Evolutionary conservation across 2,797 vertebrate genomes (phyloP), one percentile per base, ranked within the genome.

Genomic region (Sebastes nivosus): DNA sequence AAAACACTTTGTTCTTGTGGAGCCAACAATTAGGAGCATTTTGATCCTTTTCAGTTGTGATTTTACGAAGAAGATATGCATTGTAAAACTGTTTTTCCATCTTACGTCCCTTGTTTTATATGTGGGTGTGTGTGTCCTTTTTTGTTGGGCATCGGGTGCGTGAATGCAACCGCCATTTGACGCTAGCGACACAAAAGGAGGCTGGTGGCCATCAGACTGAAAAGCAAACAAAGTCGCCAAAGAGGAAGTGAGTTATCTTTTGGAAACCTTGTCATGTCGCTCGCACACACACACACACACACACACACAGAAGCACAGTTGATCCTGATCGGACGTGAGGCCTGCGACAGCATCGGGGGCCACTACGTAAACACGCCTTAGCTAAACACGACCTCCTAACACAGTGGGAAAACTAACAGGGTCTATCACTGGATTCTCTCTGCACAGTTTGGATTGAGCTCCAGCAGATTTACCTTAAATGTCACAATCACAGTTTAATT

Each of bases 131-230:
- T 38, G 20, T 60, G 7, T 42, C 8, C 18, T 22, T 63, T 79
- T 80, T 60, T 20, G 3, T 22, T 32, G 30, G 55, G 32, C 34
- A 59, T 32, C 1, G 59, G 7, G 54, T 77, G 85, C 29, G 20
- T 89, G 66, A 80, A 83, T 73, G 22, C 67, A 58, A 70, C 66
- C 32, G 65, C 77, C 68, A 42, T 90, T 85, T 66, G 84, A 85
- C 72, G 29, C 70, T 77, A 66, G 75, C 54, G 67, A 91, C 88
- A 93, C 93, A 95, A 94, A 94, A 91, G 67, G 72, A 86, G 54
- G 52, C 75, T 63, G 70, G 80, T 90, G 86, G 85, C 83, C 92
- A 95, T 94, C 92, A 96, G 95, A 95, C 94, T 93, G 92, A 93
- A 95, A 95, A 88, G 75, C 80, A 95, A 95, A 95, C 92, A 94